These are phyloP conservation scores for Drosophila quadrilineata DNA, from an alignment of 1,140 invertebrate genomes.

Conservation along the genomic window DNA sequence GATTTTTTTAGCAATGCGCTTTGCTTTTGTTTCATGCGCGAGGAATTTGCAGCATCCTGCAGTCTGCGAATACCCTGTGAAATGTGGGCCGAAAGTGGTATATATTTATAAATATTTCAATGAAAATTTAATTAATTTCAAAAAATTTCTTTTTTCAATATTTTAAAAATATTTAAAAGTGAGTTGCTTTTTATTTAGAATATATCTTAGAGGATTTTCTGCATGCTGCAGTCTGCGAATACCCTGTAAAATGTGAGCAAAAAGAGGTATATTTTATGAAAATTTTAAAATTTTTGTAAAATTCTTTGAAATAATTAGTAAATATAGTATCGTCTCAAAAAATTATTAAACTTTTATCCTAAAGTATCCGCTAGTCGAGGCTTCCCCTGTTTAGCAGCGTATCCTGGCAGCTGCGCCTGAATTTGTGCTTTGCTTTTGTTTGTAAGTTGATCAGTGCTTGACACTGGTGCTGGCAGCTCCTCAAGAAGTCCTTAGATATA, in stretches of 20 bases:
- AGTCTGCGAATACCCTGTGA: conserved; percentile 16
- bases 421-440: conserved; percentile 29
- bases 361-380: not conserved
- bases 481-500: conserved; percentile 23
- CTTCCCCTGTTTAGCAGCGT: conserved; percentile 1
- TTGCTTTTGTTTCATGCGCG: conserved; percentile 60
- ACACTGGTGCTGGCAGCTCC: conserved; percentile 18
- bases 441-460: conserved; percentile 59
- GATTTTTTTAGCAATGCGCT: conserved; percentile 37
- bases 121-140: not conserved
- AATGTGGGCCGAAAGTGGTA: not conserved
- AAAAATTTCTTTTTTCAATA: not conserved
- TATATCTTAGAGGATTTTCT: too few relatives aligned
- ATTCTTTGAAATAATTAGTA: too few relatives aligned
- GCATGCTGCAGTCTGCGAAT: too few relatives aligned
- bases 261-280: too few relatives aligned
- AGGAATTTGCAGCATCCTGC: conserved; percentile 49
- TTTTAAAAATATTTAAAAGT: too few relatives aligned
- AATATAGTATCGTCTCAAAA: too few relatives aligned
- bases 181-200: too few relatives aligned
- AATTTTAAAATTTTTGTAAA: too few relatives aligned
- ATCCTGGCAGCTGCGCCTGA: conserved; percentile 62
- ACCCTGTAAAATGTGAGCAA: too few relatives aligned
- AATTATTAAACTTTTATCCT: too few relatives aligned
- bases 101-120: not conserved